Evolutionary conservation across 2,113 vertebrate genomes (phyloP).

Genomic region (Dasypus novemcinctus): DNA sequence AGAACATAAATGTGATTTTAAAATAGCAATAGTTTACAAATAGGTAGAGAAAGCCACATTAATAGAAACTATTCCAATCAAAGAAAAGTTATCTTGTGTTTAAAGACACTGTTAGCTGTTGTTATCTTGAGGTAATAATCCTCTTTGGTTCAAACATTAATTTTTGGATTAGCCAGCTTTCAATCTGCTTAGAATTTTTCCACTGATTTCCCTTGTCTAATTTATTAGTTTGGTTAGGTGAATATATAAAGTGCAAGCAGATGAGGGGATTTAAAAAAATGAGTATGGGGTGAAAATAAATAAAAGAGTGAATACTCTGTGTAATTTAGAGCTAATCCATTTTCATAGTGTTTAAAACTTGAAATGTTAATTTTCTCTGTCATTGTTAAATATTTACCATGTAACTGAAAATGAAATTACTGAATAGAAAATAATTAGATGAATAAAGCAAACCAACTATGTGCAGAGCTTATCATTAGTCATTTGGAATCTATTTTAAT

Average conservation of each 20-base stretch:
- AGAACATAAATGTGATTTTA: background rate
- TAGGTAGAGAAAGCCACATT: background rate
- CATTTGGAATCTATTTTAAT: slow-evolving; percentile 49
- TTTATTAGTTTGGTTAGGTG: slow-evolving; percentile 56
- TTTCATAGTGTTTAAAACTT: slow-evolving; percentile 67
- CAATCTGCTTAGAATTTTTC: background rate
- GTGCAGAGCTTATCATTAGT: background rate
- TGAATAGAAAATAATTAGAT: slow-evolving; percentile 58
- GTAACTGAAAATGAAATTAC: slow-evolving; percentile 62
- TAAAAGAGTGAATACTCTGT: background rate
- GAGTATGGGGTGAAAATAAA: slow-evolving; percentile 30
- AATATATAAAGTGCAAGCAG: slow-evolving; percentile 18
- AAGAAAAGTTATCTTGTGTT: background rate
- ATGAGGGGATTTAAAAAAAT: slow-evolving; percentile 25
- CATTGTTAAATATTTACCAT: slow-evolving; percentile 75
- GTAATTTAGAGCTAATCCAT: slow-evolving; percentile 57
- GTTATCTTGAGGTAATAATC: slow-evolving; percentile 33
- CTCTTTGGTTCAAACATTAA: slow-evolving; percentile 56
- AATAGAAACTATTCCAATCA: background rate
- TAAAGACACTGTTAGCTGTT: slow-evolving; percentile 27
- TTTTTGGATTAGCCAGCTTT: slow-evolving; percentile 46
- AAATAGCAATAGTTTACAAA: background rate
- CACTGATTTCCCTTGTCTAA: slow-evolving; percentile 17
- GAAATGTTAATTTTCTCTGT: slow-evolving; percentile 65
- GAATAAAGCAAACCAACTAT: slow-evolving; percentile 53